phyloP scores from a whole-genome alignment of 1,140 invertebrate genomes.

The Apocrypta bakeri region DNA sequence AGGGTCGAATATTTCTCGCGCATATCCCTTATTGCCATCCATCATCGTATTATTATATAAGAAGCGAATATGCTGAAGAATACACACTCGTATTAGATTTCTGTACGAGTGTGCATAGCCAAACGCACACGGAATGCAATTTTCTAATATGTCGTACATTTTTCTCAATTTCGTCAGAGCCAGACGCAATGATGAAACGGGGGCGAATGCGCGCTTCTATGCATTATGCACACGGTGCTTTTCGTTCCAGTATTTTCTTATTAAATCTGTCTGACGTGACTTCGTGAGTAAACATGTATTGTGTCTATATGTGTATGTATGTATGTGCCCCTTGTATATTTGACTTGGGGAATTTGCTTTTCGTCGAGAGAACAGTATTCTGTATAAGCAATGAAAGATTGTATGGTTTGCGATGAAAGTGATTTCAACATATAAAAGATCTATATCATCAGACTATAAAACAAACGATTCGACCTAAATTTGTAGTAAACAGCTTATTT shows the following conservation, averaged over 20 bases:
- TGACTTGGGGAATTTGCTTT: constrained; percentile 29
- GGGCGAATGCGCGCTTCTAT: background rate
- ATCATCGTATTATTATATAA: constrained; percentile 23
- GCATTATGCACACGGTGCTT: background rate
- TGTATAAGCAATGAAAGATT: constrained; percentile 1
- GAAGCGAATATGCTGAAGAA: background rate
- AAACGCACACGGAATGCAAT: constrained; percentile 37
- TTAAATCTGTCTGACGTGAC: constrained; percentile 37
- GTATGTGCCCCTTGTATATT: constrained; percentile 15
- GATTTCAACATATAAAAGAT: too few species aligned
- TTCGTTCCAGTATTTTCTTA: constrained; percentile 46
- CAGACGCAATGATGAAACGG: constrained; percentile 4
- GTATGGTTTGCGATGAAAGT: background rate
- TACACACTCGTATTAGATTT: background rate
- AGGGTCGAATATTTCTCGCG: background rate
- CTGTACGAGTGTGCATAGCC: background rate
- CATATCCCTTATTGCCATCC: constrained; percentile 20
- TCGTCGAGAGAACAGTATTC: constrained; percentile 14
- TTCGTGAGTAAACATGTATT: background rate
- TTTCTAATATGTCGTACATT: constrained; percentile 50
- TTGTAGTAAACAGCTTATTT: too few species aligned
- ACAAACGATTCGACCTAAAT: too few species aligned
- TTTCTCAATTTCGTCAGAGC: constrained; percentile 40
- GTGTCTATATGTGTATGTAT: too few species aligned
- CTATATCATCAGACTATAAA: too few species aligned